A percentile compares a stretch with the other conserved stretches of the same genome.
phyloP scores from a whole-genome alignment of 2,888 invertebrate species.

The Phorcus lineatus region DNA sequence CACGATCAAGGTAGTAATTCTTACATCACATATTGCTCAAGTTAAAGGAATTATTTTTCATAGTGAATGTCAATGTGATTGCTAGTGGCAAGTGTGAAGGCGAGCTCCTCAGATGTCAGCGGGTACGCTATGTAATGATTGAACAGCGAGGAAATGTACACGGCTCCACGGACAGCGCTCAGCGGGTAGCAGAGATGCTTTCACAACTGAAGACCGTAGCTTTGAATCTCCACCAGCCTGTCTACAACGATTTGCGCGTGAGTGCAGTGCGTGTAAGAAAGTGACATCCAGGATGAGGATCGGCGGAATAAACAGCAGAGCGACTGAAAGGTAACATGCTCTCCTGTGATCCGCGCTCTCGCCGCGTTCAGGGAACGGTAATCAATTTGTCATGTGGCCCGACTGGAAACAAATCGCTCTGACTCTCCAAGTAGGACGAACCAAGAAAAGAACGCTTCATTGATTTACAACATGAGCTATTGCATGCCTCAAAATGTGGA shows the following conservation, averaged over 20 bases:
- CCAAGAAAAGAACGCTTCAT: background rate
- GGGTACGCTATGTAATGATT: background rate
- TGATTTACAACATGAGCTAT: background rate
- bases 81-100: background rate
- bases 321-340: background rate
- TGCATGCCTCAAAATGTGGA: background rate
- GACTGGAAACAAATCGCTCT: constrained; percentile 6
- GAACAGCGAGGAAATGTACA: constrained; percentile 6
- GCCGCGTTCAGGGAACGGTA: background rate
- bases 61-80: background rate
- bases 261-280: constrained; percentile 8
- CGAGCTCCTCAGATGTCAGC: background rate
- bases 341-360: background rate
- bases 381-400: constrained; percentile 7
- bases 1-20: too few species aligned
- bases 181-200: constrained; percentile 8
- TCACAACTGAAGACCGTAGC: constrained; percentile 1
- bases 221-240: background rate
- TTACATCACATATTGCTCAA: too few species aligned
- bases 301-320: background rate
- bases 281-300: constrained; percentile 3
- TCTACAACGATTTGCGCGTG: constrained; percentile 4
- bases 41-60: too few species aligned
- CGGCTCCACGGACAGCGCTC: background rate
- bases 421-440: background rate